These are phyloP conservation scores for Clangula hyemalis DNA, from an alignment of 2,797 vertebrate genomes.

Conservation along the genomic window DNA sequence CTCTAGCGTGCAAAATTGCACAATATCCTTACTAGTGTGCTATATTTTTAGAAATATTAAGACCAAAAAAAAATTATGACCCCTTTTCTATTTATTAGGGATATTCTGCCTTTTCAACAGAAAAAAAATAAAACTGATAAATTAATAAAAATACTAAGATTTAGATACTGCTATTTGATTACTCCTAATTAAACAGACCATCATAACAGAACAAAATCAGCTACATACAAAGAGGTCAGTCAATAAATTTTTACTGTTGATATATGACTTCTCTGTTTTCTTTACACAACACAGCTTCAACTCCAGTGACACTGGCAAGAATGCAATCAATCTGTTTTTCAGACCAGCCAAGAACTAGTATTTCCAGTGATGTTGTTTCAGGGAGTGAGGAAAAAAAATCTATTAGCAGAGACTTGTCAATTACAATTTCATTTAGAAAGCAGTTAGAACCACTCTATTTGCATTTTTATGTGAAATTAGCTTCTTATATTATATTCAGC, in stretches of 20 bases:
- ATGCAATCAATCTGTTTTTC: background rate
- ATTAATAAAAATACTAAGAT: background rate
- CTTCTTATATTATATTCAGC: background rate
- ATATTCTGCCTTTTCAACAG: conserved; percentile 24
- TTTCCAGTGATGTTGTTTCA: background rate
- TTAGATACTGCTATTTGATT: background rate
- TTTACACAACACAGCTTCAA: background rate
- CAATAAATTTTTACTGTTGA: conserved; percentile 47
- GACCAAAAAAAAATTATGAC: background rate
- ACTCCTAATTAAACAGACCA: background rate
- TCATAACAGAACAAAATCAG: conserved; percentile 38
- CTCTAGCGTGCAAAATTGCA: conserved; percentile 24
- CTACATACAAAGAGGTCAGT: conserved; percentile 22
- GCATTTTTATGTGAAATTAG: background rate
- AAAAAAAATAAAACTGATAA: background rate
- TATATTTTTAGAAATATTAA: conserved; percentile 42
- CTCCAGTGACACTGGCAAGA: background rate
- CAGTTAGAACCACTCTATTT: background rate
- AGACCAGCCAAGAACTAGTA: background rate
- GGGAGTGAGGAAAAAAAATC: background rate
- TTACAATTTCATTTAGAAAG: background rate
- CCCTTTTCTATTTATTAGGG: conserved; percentile 7
- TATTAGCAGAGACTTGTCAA: background rate
- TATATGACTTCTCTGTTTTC: conserved; percentile 13
- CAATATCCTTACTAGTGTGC: conserved; percentile 3